Conservation (phyloP, 2,888 invertebrate genomes). For the Lasioglossum leucozonium region DNA sequence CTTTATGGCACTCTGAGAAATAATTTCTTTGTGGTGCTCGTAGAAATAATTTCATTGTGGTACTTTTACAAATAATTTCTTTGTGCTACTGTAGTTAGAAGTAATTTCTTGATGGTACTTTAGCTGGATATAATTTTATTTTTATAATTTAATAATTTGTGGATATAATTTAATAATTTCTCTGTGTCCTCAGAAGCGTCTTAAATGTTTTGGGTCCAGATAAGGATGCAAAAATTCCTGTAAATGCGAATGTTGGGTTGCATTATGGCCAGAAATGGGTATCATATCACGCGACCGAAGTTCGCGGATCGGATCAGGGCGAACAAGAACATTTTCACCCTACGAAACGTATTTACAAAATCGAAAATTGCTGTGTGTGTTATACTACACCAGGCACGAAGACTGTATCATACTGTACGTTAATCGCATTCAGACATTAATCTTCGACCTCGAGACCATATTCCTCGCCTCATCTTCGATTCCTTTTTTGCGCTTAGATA, state of each 20-base stretch:
- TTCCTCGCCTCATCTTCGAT: conserved; percentile 32
- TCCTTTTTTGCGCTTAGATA: conserved; percentile 44
- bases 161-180: too few relatives aligned
- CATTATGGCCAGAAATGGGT: background rate
- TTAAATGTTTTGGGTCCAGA: background rate
- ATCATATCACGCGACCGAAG: background rate
- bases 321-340: conserved; percentile 13
- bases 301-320: background rate
- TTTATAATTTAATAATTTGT: too few relatives aligned
- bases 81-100: too few relatives aligned
- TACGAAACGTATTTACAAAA: conserved; percentile 47
- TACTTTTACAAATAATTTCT: background rate
- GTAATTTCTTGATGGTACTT: background rate
- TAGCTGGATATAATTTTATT: too few relatives aligned
- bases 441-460: conserved; percentile 23
- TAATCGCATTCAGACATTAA: conserved; percentile 23
- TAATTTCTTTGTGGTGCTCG: background rate
- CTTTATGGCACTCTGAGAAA: background rate
- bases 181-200: background rate
- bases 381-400: conserved; percentile 43
- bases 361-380: conserved; percentile 51
- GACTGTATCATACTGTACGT: conserved; percentile 54
- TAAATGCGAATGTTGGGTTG: background rate
- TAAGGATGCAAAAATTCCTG: background rate
- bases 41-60: background rate